Conservation (phyloP, 2,797 vertebrate genomes). For the Microchirus variegatus region DNA sequence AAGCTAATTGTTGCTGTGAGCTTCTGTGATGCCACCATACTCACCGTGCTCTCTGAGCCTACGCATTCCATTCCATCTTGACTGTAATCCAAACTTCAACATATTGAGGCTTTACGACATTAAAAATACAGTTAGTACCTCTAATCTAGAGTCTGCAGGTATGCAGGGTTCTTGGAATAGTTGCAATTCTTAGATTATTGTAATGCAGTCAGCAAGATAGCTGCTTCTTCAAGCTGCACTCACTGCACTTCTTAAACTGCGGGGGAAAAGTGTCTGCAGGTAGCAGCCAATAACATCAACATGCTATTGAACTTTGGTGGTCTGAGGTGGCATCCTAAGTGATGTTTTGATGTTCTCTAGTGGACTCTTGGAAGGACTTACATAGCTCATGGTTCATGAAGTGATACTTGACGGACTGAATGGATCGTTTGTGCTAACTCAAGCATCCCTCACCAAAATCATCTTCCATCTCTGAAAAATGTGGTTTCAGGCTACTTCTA, state of each 20-base stretch:
- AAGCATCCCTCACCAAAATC: background rate
- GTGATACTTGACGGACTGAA: background rate
- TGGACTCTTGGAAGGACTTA: background rate
- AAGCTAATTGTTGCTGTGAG: slow-evolving; percentile 34
- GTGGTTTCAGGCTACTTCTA: no score
- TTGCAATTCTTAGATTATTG: slow-evolving; percentile 50
- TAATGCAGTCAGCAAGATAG: slow-evolving; percentile 46
- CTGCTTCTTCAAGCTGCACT: slow-evolving; percentile 26
- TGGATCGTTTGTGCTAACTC: background rate
- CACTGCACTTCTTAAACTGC: slow-evolving; percentile 33
- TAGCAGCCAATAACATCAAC: no score
- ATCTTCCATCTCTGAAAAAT: background rate
- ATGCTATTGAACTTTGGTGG: no score
- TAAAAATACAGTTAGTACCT: slow-evolving; percentile 43
- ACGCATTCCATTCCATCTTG: slow-evolving; percentile 26
- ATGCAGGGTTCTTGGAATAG: slow-evolving; percentile 21
- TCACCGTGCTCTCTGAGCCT: slow-evolving; percentile 6
- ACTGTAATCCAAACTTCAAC: slow-evolving; percentile 39
- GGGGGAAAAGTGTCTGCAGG: background rate
- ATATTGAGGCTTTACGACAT: slow-evolving; percentile 22
- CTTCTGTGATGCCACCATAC: slow-evolving; percentile 7
- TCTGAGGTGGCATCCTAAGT: background rate
- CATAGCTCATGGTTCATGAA: background rate
- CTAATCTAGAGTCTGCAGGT: slow-evolving; percentile 58
- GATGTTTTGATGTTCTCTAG: background rate